A percentile compares a stretch with the other conserved stretches of the same genome.
These are phyloP conservation scores for Fregata magnificens DNA, from an alignment of 2,113 vertebrate species.

Conservation along the genomic window DNA sequence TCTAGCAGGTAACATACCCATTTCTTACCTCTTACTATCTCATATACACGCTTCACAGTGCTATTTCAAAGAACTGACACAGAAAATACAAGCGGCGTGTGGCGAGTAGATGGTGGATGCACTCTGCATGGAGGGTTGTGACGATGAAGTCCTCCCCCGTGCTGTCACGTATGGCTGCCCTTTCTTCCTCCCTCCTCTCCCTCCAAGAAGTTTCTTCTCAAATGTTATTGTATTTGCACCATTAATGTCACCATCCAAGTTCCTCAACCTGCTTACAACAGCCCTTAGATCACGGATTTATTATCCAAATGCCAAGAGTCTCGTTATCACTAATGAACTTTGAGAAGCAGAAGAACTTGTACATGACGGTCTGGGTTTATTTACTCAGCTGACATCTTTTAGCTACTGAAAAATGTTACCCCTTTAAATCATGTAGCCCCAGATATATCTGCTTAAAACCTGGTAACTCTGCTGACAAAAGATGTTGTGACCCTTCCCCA, in stretches of 20 bases:
- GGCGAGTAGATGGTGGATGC: neutral
- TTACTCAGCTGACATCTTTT: neutral
- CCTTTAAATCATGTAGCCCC: neutral
- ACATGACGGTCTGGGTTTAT: neutral
- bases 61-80: neutral
- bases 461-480: neutral
- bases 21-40: neutral
- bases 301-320: slow-evolving; percentile 62
- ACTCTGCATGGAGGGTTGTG: neutral
- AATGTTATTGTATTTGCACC: neutral
- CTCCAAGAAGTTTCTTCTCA: neutral
- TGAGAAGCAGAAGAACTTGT: neutral
- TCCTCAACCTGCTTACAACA: neutral
- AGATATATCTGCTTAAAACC: neutral
- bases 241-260: neutral
- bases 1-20: neutral
- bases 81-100: rapidly evolving
- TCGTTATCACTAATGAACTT: slow-evolving; percentile 47
- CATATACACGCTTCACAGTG: rapidly evolving
- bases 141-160: neutral
- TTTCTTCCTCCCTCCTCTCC: neutral
- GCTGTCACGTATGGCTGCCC: neutral
- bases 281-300: neutral
- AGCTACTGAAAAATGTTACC: slow-evolving; percentile 25
- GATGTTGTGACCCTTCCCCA: neutral